Evolutionary conservation across 2,888 invertebrate species (phyloP).

Genomic region (Scaptomyza parva): DNA sequence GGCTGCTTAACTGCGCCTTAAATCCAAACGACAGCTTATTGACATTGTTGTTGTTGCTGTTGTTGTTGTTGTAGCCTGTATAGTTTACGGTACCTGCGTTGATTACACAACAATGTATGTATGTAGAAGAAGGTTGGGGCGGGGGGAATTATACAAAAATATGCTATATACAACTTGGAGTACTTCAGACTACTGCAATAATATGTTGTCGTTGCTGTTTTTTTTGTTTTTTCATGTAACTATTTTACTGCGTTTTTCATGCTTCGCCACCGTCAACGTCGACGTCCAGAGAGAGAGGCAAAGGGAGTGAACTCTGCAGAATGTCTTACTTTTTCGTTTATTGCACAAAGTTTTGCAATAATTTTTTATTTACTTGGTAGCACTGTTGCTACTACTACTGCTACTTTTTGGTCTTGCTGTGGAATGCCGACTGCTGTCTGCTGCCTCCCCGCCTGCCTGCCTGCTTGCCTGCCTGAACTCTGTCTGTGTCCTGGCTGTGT

Average conservation of each 20-base stretch:
- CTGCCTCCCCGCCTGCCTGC: slow-evolving; percentile 15
- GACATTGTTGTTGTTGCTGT: slow-evolving; percentile 33
- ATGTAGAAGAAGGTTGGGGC: background rate
- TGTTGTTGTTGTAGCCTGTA: slow-evolving; percentile 6
- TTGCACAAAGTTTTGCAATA: slow-evolving; percentile 77
- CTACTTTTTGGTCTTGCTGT: slow-evolving; percentile 10
- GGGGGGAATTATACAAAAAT: slow-evolving; percentile 15
- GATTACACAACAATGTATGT: slow-evolving; percentile 68
- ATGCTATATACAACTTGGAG: slow-evolving; percentile 21
- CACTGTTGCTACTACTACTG: slow-evolving; percentile 31
- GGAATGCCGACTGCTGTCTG: slow-evolving; percentile 35
- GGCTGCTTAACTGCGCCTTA: slow-evolving; percentile 60
- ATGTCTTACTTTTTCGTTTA: slow-evolving; percentile 77
- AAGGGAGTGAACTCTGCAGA: slow-evolving; percentile 36
- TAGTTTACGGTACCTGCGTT: slow-evolving; percentile 53
- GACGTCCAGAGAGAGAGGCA: slow-evolving; percentile 3
- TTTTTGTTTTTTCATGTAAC: slow-evolving; percentile 44
- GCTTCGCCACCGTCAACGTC: slow-evolving; percentile 53
- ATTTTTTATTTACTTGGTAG: slow-evolving; percentile 73
- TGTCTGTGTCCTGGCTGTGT: slow-evolving; percentile 15
- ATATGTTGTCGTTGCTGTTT: slow-evolving; percentile 24
- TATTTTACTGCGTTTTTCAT: slow-evolving; percentile 75
- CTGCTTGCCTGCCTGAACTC: slow-evolving; percentile 24
- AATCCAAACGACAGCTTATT: slow-evolving; percentile 57
- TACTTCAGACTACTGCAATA: slow-evolving; percentile 25